Base-by-base conservation (phyloP, 2,797 vertebrate genomes). In the Epinephelus awoara region DNA sequence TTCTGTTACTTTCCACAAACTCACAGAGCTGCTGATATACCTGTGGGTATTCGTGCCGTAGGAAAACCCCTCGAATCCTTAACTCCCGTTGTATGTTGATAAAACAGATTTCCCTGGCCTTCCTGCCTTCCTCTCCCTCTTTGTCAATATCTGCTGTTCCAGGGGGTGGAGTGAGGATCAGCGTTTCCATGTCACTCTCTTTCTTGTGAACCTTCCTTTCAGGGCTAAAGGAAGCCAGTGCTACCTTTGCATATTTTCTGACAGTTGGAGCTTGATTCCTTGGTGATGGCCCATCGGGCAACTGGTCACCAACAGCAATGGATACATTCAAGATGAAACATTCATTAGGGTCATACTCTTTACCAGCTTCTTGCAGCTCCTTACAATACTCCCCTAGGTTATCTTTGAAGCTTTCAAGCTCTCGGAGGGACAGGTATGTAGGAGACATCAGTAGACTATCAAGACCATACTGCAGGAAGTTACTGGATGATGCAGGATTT, bases 271-370 rank as follows among this genome's bases (percentile, higher is more conserved):
- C 95, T 72, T 97, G 96, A 64, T 91, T 96, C 83, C 98, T 97
- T 27, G 97, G 95, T 0, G 97, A 96, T 0, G 97, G 97, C 71
- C 97, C 95, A 0, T 97, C 96, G 0, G 96, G 95, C 88, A 96
- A 83, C 79, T 97, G 95, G 19, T 99, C 97, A 17, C 97, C 97
- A 15, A 99, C 95, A 1, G 98, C 98, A 81, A 99, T 97, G 0
- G 98, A 98, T 93, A 99, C 98, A 94, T 99, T 99, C 95, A 99
- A 95, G 78, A 99, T 94, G 94, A 99, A 99, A 95, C 98, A 99
- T 96, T 99, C 98, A 0, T 97, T 97, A 0, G 98, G 98, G 92
- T 99, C 97, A 0, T 99, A 99, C 75, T 97, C 97, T 86, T 95
- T 97, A 58, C 98, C 98, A 0, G 97, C 98, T 56, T 97, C 97